These are phyloP conservation scores for Drosophila mimetica DNA, from an alignment of 2,888 invertebrate genomes.

Conservation along the genomic window DNA sequence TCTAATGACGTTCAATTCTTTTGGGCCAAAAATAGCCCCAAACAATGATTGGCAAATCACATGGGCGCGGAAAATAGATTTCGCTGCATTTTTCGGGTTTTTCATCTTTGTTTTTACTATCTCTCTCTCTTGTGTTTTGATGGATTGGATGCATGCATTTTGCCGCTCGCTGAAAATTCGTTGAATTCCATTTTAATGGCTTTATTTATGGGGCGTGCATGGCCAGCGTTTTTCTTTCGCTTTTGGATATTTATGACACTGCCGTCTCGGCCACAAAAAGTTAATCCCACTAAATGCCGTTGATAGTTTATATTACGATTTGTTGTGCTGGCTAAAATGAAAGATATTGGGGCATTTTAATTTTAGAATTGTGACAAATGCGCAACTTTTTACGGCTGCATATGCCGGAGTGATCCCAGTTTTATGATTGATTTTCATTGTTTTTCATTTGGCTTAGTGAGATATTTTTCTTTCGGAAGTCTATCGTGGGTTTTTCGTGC, in stretches of 20 bases:
- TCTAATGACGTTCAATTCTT: slow-evolving; percentile 57
- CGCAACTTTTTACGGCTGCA: slow-evolving; percentile 44
- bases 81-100: slow-evolving; percentile 11
- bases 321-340: slow-evolving; percentile 32
- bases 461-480: slow-evolving; percentile 9
- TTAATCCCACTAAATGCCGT: slow-evolving; percentile 80
- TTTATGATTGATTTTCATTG: slow-evolving; percentile 53
- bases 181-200: slow-evolving; percentile 73
- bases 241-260: slow-evolving; percentile 55
- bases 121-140: slow-evolving; percentile 16
- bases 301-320: slow-evolving; percentile 77
- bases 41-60: slow-evolving; percentile 48
- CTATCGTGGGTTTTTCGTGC: background rate
- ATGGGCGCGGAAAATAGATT: slow-evolving; percentile 30
- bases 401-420: slow-evolving; percentile 25
- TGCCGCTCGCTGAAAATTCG: slow-evolving; percentile 48
- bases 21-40: slow-evolving; percentile 29
- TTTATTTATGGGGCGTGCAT: slow-evolving; percentile 74
- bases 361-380: slow-evolving; percentile 54
- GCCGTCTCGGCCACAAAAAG: slow-evolving; percentile 67
- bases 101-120: slow-evolving; percentile 10
- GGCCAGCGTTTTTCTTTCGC: slow-evolving; percentile 49
- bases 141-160: slow-evolving; percentile 40
- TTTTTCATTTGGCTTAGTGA: slow-evolving; percentile 22
- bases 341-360: slow-evolving; percentile 25